phyloP scores from a whole-genome alignment of 2,888 invertebrate species.

The Lasioglossum villosulum region DNA sequence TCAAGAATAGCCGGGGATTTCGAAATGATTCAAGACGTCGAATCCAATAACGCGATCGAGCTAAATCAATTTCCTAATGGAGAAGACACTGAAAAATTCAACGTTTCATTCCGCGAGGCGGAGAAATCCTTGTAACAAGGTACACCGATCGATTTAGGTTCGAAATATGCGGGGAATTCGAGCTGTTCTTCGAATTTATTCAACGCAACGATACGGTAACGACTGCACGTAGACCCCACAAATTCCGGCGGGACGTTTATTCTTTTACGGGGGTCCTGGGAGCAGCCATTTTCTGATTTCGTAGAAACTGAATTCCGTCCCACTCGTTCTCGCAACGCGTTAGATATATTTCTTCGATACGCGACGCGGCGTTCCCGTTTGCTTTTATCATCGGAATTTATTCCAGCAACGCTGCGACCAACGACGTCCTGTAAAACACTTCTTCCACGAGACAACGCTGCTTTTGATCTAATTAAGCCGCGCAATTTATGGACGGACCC shows the following conservation, averaged over 20 bases:
- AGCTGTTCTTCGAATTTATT: slow-evolving; percentile 61
- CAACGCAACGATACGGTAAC: slow-evolving; percentile 59
- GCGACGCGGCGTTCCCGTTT: not conserved
- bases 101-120: slow-evolving; percentile 36
- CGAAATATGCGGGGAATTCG: slow-evolving; percentile 45
- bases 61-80: slow-evolving; percentile 50
- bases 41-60: slow-evolving; percentile 3
- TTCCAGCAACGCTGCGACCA: not conserved
- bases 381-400: slow-evolving; percentile 28
- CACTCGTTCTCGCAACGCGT: not conserved
- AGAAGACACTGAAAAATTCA: slow-evolving; percentile 46
- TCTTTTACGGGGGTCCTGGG: slow-evolving; percentile 46
- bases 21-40: not conserved
- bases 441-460: slow-evolving; percentile 23
- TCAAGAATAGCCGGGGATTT: not conserved
- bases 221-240: slow-evolving; percentile 66
- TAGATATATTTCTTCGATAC: slow-evolving; percentile 31
- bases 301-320: slow-evolving; percentile 35
- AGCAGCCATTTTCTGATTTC: slow-evolving; percentile 43
- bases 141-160: slow-evolving; percentile 13
- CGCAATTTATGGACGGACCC: slow-evolving; percentile 45
- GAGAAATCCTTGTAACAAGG: not conserved
- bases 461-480: slow-evolving; percentile 56
- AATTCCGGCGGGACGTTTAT: slow-evolving; percentile 63
- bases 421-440: not conserved